Evolutionary conservation across 2,113 vertebrate species (phyloP).

Genomic region (Pao palembangensis): DNA sequence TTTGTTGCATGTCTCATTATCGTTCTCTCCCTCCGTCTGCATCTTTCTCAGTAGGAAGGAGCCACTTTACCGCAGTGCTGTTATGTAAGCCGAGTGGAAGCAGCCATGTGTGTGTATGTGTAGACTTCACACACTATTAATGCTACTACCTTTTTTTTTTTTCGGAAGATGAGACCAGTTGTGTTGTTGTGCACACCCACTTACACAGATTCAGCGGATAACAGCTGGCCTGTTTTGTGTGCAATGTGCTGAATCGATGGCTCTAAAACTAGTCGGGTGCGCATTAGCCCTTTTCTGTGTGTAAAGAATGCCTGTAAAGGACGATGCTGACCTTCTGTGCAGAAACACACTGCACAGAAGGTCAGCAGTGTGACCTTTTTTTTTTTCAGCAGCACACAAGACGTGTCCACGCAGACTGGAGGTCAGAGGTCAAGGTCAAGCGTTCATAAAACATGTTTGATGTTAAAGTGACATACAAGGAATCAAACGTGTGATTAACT

Average conservation of each 20-base stretch:
- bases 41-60: constrained; percentile 23
- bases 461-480: not conserved
- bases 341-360: too few species aligned
- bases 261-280: constrained; percentile 5
- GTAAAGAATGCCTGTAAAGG: too few species aligned
- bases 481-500: too few species aligned
- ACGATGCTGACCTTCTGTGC: too few species aligned
- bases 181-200: not conserved
- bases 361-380: too few species aligned
- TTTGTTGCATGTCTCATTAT: not conserved
- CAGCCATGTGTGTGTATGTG: constrained; percentile 25
- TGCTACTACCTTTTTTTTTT: constrained; percentile 16
- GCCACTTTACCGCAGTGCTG: constrained; percentile 57
- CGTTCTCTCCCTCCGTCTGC: not conserved
- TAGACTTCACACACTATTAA: constrained; percentile 55
- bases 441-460: not conserved
- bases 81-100: constrained; percentile 61
- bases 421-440: not conserved
- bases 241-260: not conserved
- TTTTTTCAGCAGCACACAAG: too few species aligned
- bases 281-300: not conserved
- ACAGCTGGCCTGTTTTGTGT: not conserved
- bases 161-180: not conserved
- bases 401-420: too few species aligned
- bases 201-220: not conserved